A percentile compares a stretch with the other conserved stretches of the same genome.
These are phyloP conservation scores for Aselliscus stoliczkanus DNA, from an alignment of 2,797 vertebrate species.

Conservation along the genomic window DNA sequence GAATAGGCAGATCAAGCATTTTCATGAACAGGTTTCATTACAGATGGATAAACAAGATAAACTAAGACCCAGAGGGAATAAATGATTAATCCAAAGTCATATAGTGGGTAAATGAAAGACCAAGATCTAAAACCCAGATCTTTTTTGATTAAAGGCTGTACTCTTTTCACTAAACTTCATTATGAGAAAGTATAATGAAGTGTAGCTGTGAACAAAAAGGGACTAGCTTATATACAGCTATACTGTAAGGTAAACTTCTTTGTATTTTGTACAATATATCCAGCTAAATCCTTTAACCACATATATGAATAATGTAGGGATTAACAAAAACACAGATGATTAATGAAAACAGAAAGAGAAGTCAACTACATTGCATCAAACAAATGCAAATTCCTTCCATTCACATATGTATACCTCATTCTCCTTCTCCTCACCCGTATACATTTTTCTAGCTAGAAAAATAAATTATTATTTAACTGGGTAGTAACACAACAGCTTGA, in stretches of 20 bases:
- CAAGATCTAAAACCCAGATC: not conserved
- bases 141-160: not conserved
- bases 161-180: not conserved
- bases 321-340: not conserved
- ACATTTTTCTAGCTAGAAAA: not conserved
- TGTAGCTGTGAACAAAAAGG: not conserved
- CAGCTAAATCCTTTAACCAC: not conserved
- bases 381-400: not conserved
- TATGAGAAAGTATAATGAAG: not conserved
- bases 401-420: not conserved
- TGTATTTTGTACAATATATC: not conserved
- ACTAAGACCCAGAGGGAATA: not conserved
- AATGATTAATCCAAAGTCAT: not conserved
- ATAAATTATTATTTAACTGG: not conserved
- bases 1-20: not conserved
- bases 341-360: not conserved
- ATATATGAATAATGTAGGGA: not conserved
- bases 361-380: not conserved
- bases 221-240: not conserved
- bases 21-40: not conserved
- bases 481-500: not conserved
- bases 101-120: not conserved
- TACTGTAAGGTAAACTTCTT: not conserved
- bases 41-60: not conserved
- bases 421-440: not conserved